phyloP scores from a whole-genome alignment of 1,140 invertebrate genomes.

The Oedothorax gibbosus region DNA sequence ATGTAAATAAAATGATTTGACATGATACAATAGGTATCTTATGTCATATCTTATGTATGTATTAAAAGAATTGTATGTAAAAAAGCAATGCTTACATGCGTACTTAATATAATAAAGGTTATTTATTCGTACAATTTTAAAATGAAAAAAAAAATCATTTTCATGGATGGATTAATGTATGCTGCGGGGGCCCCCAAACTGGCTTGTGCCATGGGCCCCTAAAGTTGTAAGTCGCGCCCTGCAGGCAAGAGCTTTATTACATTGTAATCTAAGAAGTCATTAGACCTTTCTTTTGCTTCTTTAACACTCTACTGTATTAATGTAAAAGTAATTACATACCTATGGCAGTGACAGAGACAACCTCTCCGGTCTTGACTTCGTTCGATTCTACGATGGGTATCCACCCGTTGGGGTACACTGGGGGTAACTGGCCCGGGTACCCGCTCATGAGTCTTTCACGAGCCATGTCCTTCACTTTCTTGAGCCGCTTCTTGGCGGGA shows the following conservation, averaged over 20 bases:
- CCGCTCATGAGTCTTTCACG: neutral
- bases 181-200: no score
- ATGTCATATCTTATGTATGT: neutral
- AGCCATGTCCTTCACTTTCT: neutral
- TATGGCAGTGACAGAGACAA: constrained; percentile 76
- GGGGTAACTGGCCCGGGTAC: constrained; percentile 72
- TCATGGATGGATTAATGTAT: no score
- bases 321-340: constrained; percentile 72
- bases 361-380: constrained; percentile 74
- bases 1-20: no score
- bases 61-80: neutral
- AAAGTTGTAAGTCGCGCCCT: no score
- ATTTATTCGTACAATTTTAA: neutral
- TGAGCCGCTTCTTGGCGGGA: neutral
- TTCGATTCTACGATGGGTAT: constrained; percentile 81
- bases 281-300: no score
- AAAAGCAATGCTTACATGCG: neutral
- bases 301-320: no score
- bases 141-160: neutral
- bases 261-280: no score
- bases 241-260: no score
- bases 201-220: no score
- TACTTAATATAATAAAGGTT: no score
- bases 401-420: constrained; percentile 90
- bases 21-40: neutral